Base-by-base conservation (phyloP, 2,888 invertebrate genomes). In the Macroteleia sp. region DNA sequence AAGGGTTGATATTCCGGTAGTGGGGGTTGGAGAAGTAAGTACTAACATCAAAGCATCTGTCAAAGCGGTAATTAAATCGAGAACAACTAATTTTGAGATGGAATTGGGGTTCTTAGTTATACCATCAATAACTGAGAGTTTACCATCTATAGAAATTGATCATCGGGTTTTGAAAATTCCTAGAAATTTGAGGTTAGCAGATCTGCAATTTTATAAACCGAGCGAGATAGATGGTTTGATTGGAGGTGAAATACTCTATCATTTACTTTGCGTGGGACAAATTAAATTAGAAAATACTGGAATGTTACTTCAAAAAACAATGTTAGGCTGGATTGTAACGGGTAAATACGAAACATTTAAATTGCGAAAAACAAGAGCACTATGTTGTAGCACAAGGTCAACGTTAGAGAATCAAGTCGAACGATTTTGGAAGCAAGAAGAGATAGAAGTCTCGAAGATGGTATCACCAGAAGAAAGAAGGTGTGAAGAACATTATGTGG, bases 311-410 rank as follows among this genome's bases (percentile, higher is more conserved):
- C 81, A 82, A 12, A 79, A 80, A 19, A 78, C 81, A 16, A 42
- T 25, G 9, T 54, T 82, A 6, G 82, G 80, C 9, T 80, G 79
- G 79, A 50, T 81, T 0, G 34, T 71, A 1, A 59, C 75, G 2
- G 80, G 79, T 4, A 41, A 20, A 41, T 25, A 10, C 17, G 16
- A 39, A 16, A 9, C 10, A 32, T 1, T 6, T 8, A 25, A 39
- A 54, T 6, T 5, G 9, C 22, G 36, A 10, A 20, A 20, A 20
- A 20, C 20, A 16, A 14, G 32, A 3, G n/a, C 44, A 30, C 5
- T 56, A 19, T 56, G 41, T 8, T 30, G 9, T 30, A 1, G 41
- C 6, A 22, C 30, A n/a, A 39, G 4, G 14, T 19, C 8, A 28
- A 4, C 42, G 8, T n/a, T 67, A 28, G 67, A 56, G 8, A 17